These are phyloP conservation scores for Drosophila bocki DNA, from an alignment of 1,140 invertebrate genomes.

Conservation along the genomic window DNA sequence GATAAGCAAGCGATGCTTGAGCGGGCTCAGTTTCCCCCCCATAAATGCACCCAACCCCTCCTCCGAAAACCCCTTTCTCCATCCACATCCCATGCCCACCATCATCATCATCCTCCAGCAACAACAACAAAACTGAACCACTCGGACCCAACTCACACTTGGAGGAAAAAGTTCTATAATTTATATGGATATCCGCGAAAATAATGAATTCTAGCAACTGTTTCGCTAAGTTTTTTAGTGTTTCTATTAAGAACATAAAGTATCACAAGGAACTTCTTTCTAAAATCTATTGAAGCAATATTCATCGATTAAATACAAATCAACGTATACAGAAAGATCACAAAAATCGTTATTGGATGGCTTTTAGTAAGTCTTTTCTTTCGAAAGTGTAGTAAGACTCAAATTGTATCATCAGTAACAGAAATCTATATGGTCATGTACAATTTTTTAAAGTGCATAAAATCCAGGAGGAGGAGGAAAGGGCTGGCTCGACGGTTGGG, in stretches of 20 bases:
- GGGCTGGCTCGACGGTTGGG: conserved; percentile 31
- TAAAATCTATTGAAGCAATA: not conserved
- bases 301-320: not conserved
- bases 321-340: not conserved
- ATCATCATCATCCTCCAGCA: conserved; percentile 6
- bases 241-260: too few relatives aligned
- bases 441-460: conserved; percentile 15
- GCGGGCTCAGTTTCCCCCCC: conserved; percentile 27
- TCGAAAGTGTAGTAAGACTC: too few relatives aligned
- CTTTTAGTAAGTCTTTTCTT: too few relatives aligned
- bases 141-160: conserved; percentile 36
- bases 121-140: conserved; percentile 28
- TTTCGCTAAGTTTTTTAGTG: too few relatives aligned
- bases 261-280: not conserved
- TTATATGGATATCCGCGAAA: not conserved
- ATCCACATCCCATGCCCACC: conserved; percentile 17
- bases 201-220: not conserved
- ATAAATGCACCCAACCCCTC: conserved; percentile 24
- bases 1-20: conserved; percentile 61
- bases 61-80: conserved; percentile 3
- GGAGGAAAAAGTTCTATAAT: not conserved
- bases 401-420: not conserved
- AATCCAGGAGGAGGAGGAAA: not conserved
- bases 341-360: too few relatives aligned
- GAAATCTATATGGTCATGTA: not conserved